A percentile compares a stretch with the other conserved stretches of the same genome.
Conservation (phyloP, 2,113 vertebrate genomes). For the Sylvietta virens region DNA sequence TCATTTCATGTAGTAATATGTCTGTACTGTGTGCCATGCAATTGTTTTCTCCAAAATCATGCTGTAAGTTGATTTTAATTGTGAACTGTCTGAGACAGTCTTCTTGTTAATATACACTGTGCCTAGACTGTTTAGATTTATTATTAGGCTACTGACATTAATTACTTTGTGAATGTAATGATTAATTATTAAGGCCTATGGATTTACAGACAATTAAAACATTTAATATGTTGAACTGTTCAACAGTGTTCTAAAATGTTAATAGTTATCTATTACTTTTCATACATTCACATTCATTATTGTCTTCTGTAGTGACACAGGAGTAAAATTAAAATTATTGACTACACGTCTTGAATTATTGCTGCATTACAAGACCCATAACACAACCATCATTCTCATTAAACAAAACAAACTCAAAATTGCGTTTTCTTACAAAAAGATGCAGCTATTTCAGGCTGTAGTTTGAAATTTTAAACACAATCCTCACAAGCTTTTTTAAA, state of each 20-base stretch:
- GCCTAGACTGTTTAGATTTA: neutral
- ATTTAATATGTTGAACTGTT: neutral
- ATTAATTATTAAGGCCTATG: neutral
- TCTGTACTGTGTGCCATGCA: neutral
- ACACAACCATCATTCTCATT: neutral
- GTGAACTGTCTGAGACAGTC: neutral
- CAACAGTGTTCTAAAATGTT: neutral
- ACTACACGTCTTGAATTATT: neutral
- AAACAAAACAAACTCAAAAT: neutral
- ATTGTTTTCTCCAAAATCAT: neutral
- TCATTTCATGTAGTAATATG: neutral
- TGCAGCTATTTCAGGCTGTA: neutral
- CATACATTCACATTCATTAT: neutral
- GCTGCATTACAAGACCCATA: neutral
- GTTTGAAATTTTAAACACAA: neutral
- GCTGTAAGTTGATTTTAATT: neutral
- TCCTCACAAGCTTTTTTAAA: neutral
- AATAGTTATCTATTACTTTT: neutral
- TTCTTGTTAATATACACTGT: neutral
- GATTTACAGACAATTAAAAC: neutral
- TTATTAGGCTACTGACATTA: neutral
- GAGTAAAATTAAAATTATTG: neutral
- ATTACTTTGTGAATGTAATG: neutral
- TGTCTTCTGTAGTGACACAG: neutral
- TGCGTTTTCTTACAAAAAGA: neutral